Evolutionary conservation across 2,797 vertebrate genomes (phyloP).

Genomic region (Chelon labrosus): DNA sequence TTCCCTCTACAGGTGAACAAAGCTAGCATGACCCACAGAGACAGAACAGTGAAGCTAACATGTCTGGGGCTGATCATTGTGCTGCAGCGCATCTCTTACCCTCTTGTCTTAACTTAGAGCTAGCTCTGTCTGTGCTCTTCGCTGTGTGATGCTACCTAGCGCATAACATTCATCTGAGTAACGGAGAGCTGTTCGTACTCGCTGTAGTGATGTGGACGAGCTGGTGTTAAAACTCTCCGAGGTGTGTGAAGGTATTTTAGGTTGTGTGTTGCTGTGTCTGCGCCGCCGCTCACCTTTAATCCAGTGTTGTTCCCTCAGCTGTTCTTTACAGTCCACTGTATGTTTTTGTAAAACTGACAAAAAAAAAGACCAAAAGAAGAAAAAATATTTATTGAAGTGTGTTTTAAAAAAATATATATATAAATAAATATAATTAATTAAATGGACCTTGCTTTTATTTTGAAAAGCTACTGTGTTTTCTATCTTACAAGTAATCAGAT

Average conservation of each 20-base stretch:
- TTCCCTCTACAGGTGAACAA: not conserved
- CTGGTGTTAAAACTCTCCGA: slow-evolving; percentile 50
- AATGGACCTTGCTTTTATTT: slow-evolving; percentile 96
- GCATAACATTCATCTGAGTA: slow-evolving; percentile 39
- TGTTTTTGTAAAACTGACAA: slow-evolving; percentile 79
- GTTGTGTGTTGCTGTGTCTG: slow-evolving; percentile 45
- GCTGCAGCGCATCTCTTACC: slow-evolving; percentile 43
- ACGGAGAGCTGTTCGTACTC: slow-evolving; percentile 36
- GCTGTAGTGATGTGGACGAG: slow-evolving; percentile 66
- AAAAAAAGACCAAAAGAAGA: slow-evolving; percentile 52
- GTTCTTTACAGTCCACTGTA: slow-evolving; percentile 65
- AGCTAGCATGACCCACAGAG: not conserved
- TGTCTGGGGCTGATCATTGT: not conserved
- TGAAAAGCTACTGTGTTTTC: slow-evolving; percentile 95
- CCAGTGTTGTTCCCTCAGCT: slow-evolving; percentile 63
- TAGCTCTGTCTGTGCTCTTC: slow-evolving; percentile 60
- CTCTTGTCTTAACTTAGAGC: slow-evolving; percentile 68
- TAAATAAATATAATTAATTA: slow-evolving; percentile 75
- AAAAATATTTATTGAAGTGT: slow-evolving; percentile 88
- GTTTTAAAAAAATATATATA: slow-evolving; percentile 73
- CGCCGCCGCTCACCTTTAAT: slow-evolving; percentile 68
- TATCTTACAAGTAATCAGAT: slow-evolving; percentile 92
- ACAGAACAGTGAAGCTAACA: not conserved
- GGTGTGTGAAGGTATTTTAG: slow-evolving; percentile 54
- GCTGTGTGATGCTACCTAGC: slow-evolving; percentile 56